Evolutionary conservation across 2,113 vertebrate genomes (phyloP), one percentile per base, ranked within the genome.

Genomic region (Pungitius pungitius): DNA sequence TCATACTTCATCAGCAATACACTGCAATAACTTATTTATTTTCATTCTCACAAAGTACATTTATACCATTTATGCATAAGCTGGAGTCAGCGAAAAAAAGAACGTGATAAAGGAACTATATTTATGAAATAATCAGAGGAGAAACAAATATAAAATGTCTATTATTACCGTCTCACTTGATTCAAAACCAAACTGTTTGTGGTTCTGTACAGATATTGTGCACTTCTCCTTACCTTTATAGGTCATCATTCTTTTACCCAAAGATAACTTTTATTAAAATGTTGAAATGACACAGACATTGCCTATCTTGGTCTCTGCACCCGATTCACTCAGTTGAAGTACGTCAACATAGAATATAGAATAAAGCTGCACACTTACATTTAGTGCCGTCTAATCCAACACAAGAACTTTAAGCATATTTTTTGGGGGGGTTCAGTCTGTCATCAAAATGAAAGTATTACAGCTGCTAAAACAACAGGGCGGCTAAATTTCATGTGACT

Each of bases 1-100:
- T 92, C 84, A 91, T 85, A 85, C 78, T 72, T 56, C 64, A 86
- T 87, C 59, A 83, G 70, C 77, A 82, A 79, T 73, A 42, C 67
- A 55, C 60, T 60, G 61, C 76, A 73, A 87, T 82, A 83, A 77
- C 69, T 64, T 8, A 75, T 81, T 85, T 37, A 11, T 82, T 71
- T 69, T 37, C 30, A 52, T 52, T 42, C 59, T 52, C 55, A 58
- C 14, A 60, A 59, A 55, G 40, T 54, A 15, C 3, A 22, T 24
- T 35, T 51, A 8, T 42, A 40, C 42, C 6, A 35, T 26, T 5
- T 8, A 63, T 73, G 18, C 69, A 60, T n/a, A 43, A 26, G 8
- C 42, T 55, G 3, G 35, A 69, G 42, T 61, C 18, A 9, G 45
- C 5, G 39, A 58, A 66, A 61, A 26, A 12, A 61, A 55, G 26